These are phyloP conservation scores for Hypanus sabinus DNA, from an alignment of 2,113 vertebrate species.

Conservation along the genomic window DNA sequence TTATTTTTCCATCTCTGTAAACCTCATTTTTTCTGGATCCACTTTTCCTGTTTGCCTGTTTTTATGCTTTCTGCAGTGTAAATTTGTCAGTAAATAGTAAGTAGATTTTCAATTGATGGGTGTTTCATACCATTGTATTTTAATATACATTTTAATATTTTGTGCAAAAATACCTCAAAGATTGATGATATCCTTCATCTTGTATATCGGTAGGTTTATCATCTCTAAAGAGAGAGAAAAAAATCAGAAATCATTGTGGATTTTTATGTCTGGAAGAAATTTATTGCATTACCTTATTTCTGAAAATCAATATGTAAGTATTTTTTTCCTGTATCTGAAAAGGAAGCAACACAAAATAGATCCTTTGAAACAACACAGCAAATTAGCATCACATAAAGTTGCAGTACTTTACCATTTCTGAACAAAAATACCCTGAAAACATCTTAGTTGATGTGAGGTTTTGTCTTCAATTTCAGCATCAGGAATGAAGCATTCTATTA, in stretches of 20 bases:
- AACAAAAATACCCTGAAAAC: not conserved
- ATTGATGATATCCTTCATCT: not conserved
- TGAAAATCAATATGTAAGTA: not conserved
- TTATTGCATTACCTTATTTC: not conserved
- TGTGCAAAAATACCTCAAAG: not conserved
- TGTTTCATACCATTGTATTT: not conserved
- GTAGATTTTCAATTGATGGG: not conserved
- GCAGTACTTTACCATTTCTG: not conserved
- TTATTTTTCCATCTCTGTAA: not conserved
- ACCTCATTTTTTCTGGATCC: not conserved
- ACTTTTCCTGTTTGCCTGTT: not conserved
- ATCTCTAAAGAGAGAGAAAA: not conserved
- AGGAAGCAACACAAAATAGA: too few species aligned
- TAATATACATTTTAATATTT: not conserved
- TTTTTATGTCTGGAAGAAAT: not conserved
- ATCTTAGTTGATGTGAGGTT: not conserved
- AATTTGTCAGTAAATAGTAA: not conserved
- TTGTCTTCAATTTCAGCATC: not conserved
- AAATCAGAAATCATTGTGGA: not conserved
- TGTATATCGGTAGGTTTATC: not conserved
- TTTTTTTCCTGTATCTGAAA: not conserved
- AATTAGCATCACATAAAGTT: not conserved
- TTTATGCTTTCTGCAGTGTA: not conserved
- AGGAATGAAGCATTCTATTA: not conserved
- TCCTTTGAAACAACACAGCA: not conserved